Conservation (phyloP, 2,113 vertebrate species). For the Malurus cyaneus region DNA sequence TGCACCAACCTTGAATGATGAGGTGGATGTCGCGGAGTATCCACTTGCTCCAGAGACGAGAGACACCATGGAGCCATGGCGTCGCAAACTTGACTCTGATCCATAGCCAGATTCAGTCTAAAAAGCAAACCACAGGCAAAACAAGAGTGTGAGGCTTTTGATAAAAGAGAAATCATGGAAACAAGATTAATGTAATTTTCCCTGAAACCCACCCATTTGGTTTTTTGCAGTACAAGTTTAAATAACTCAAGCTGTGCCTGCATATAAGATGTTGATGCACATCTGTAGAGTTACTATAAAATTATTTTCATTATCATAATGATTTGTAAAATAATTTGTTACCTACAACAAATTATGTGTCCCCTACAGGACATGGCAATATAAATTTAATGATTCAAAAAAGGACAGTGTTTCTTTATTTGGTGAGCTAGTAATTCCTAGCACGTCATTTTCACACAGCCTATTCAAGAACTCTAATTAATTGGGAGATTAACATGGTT, state of each 20-base stretch:
- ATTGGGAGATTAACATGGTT: neutral
- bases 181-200: neutral
- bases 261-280: neutral
- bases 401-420: neutral
- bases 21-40: slow-evolving; percentile 94
- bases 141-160: neutral
- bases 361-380: neutral
- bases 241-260: neutral
- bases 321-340: neutral
- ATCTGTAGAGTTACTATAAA: neutral
- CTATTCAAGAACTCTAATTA: neutral
- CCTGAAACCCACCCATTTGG: neutral
- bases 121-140: slow-evolving; percentile 31
- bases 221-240: neutral
- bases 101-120: slow-evolving; percentile 96
- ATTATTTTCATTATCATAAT: neutral
- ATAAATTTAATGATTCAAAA: neutral
- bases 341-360: neutral
- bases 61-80: slow-evolving; percentile 95
- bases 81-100: slow-evolving; percentile 92
- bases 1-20: slow-evolving; percentile 92
- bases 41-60: slow-evolving; percentile 94
- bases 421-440: neutral
- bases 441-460: neutral
- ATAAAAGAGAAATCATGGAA: neutral